Conservation (phyloP, 2,797 vertebrate species). For the Buceros bicornis region DNA sequence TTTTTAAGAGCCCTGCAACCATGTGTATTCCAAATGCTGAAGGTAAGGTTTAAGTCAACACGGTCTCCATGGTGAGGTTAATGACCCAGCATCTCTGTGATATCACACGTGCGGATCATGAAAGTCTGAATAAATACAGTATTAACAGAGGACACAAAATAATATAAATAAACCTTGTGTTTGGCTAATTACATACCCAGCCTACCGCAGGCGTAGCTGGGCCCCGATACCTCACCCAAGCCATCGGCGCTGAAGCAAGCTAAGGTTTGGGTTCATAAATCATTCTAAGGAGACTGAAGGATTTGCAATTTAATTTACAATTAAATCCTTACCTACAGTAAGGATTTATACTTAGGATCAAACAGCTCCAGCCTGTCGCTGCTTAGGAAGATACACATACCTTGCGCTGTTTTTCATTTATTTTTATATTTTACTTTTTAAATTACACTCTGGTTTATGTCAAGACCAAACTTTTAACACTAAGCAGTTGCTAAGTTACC, state of each 20-base stretch:
- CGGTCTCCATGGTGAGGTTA: slow-evolving; percentile 45
- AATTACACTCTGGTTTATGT: not conserved
- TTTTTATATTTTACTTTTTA: not conserved
- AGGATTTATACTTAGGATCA: not conserved
- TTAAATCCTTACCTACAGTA: too few relatives aligned
- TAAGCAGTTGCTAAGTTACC: not conserved
- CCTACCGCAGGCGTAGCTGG: not conserved
- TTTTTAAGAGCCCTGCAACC: slow-evolving; percentile 6
- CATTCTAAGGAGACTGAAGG: not conserved
- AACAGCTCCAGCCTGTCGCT: not conserved
- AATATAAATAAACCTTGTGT: not conserved
- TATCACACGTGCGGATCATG: not conserved
- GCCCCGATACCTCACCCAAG: not conserved
- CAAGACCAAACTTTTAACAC: not conserved
- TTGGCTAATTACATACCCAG: not conserved
- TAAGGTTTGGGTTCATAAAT: not conserved
- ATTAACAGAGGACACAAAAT: not conserved
- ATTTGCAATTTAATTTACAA: not conserved
- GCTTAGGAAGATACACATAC: not conserved
- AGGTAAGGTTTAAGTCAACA: slow-evolving; percentile 41
- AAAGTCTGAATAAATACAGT: slow-evolving; percentile 18
- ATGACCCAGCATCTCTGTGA: not conserved
- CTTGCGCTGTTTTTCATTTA: not conserved
- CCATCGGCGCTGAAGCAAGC: not conserved
- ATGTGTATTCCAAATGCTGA: not conserved